A percentile compares a stretch with the other conserved stretches of the same genome.
These are phyloP conservation scores for Dendrocincla fuliginosa DNA, from an alignment of 2,797 vertebrate genomes.

Conservation along the genomic window DNA sequence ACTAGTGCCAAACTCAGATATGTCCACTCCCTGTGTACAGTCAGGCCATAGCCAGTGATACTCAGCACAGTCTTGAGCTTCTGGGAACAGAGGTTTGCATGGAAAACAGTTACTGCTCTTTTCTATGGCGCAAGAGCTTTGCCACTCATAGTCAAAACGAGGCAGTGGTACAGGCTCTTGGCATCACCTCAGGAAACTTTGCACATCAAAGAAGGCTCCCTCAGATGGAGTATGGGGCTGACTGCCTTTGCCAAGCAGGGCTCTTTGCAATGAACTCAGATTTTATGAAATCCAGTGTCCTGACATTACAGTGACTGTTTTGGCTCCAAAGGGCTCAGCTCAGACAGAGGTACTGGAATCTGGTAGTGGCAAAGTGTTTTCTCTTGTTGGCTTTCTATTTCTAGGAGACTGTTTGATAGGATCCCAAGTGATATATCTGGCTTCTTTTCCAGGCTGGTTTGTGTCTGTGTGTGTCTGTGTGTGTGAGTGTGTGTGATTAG, in stretches of 20 bases:
- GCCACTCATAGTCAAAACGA: background rate
- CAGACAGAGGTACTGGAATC: slow-evolving; percentile 24
- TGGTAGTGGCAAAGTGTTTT: slow-evolving; percentile 21
- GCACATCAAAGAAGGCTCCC: background rate
- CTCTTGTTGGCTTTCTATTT: slow-evolving; percentile 51
- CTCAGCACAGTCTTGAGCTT: background rate
- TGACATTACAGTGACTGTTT: background rate
- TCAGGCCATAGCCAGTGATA: background rate
- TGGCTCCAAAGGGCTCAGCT: background rate
- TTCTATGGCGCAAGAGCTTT: background rate
- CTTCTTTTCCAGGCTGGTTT: slow-evolving; percentile 49
- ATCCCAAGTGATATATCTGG: slow-evolving; percentile 53
- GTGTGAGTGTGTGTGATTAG: slow-evolving; percentile 28
- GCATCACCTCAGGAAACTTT: background rate
- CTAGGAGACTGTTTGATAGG: slow-evolving; percentile 50
- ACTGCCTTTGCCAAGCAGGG: background rate
- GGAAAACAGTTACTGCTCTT: background rate
- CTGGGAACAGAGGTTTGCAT: background rate
- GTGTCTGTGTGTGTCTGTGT: background rate
- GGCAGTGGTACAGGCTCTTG: background rate
- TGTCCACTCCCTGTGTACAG: background rate
- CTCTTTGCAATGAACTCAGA: background rate
- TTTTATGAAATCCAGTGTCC: slow-evolving; percentile 7
- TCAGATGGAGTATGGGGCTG: background rate
- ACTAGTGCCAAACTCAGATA: background rate